Base-by-base conservation (phyloP, 2,888 invertebrate species). In the Melieria picta region DNA sequence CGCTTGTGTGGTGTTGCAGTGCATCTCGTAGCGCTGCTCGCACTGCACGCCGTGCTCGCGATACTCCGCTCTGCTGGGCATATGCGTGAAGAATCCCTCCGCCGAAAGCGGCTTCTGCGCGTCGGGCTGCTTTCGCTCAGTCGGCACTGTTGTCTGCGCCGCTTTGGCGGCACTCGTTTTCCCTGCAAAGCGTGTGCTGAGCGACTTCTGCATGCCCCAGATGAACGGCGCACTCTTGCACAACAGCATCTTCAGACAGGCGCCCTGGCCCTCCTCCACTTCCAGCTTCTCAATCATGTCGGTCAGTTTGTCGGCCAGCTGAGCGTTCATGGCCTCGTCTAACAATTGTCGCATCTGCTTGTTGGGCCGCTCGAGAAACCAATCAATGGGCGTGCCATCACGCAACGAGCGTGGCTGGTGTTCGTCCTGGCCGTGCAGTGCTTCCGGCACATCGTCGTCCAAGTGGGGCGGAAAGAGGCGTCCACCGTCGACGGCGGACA, bases 211-310 rank as follows among this genome's bases (percentile, higher is more conserved):
- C 90, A 94, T 94, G 77, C 91, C 91, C 87, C 89, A 89, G 73
- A 95, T 90, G 73, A 94, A 90, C 0, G 94, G 94, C 0, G 92
- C 90, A 75, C 90, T 90, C 87, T 94, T 94, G 83, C 95, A 95
- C 74, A 94, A 87, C 48, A 95, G 85, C 47, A 93, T 87, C 79
- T 91, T 90, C 4, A 94, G 88, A 78, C 94, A 94, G 65, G 91
- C 91, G 0, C 90, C 91, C 77, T 93, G 91, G 72, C 90, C 87
- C 5, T 89, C 86, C 0, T 88, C 83, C 4, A 73, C 52, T 42
- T 89, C 89, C 79, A 89, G 84, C 77, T 89, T 87, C 80, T 88
- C 87, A 64, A 93, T 88, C 75, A 90, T 85, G 9, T 91, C 88
- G 65, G 92, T 90, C 48, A 94, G 85, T 43, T 89, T 86, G 45